Evolutionary conservation across 2,888 invertebrate species (phyloP), one percentile per base, ranked within the genome.

Genomic region (Folsomia candida): DNA sequence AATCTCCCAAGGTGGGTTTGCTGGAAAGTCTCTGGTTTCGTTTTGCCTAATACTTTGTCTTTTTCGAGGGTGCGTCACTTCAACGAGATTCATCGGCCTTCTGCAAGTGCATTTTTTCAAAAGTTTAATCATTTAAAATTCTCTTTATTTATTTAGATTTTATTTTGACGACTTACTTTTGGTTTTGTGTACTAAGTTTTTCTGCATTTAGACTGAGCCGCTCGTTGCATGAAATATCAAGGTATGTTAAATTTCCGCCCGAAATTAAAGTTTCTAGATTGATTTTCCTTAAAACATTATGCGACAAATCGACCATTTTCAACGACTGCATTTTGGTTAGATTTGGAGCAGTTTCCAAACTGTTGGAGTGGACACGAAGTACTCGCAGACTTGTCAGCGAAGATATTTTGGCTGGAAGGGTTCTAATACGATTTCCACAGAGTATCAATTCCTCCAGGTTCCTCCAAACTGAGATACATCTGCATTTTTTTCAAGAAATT

Each of bases 181-280:
- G 78, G 70, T 72, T 66, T 29, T 69, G 65, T 6, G 51, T 75
- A 37, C 60, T 68, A 4, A 79, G 57, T 61, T 79, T 79, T 47
- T 79, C 79, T 2, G 78, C 90, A 81, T 93, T 93, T 1, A 93
- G 91, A 83, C 91, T 91, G 9, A 93, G 84, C 80, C 91, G 89
- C 59, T 89, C 86, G 81, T 93, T 93, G 80, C 93, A 93, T 0
- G 92, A 92, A 81, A 93, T 87, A 82, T 93, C 93, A 61, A 93
- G 85, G 82, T 92, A 93, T 82, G 92, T 92, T 37, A 93, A 85
- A 81, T 92, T 92, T 65, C 91, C 90, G 47, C 79, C 76, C 69
- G 80, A 92, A 54, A 93, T 90, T 66, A 93, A 82, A 2, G 88
- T 86, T 69, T 89, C 86, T 78, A 93, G 85, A 83, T 93, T 92